Percentiles rank a stretch among this genome's conserved stretches.
Conservation (phyloP, 2,113 vertebrate genomes). For the Onychostoma macrolepis region DNA sequence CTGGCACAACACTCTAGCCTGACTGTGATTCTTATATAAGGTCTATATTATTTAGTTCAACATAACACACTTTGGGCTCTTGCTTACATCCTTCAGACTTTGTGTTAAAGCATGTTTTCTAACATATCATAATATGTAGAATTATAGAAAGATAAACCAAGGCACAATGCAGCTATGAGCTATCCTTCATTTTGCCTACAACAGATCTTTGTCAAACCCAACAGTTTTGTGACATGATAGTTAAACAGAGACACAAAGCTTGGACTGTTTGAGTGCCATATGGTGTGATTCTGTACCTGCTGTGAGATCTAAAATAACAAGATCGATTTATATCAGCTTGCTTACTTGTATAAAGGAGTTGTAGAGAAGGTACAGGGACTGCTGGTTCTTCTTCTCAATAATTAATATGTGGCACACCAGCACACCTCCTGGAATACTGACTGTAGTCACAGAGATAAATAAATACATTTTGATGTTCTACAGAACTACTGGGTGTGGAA, state of each 20-base stretch:
- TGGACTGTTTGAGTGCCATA: neutral
- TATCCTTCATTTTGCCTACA: neutral
- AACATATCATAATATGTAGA: neutral
- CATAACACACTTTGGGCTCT: neutral
- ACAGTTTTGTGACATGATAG: neutral
- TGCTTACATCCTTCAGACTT: neutral
- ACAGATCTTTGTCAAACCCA: neutral
- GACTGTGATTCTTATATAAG: neutral
- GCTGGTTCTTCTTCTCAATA: slow-evolving; percentile 26
- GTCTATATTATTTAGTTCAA: slow-evolving; percentile 7
- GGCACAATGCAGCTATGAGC: neutral
- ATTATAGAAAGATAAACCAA: neutral
- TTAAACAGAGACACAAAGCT: neutral
- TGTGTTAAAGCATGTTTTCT: neutral
- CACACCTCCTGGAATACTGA: neutral
- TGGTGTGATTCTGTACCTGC: slow-evolving; percentile 3
- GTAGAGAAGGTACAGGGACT: neutral
- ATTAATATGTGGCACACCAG: slow-evolving; percentile 18
- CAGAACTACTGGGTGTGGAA: neutral
- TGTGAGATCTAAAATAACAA: slow-evolving; percentile 6
- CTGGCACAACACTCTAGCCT: neutral
- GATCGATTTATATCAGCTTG: slow-evolving; percentile 12
- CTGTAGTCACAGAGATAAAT: neutral
- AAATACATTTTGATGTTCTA: neutral
- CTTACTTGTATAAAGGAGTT: neutral